These are phyloP conservation scores for Oxyura jamaicensis DNA, from an alignment of 2,113 vertebrate genomes.

Conservation along the genomic window DNA sequence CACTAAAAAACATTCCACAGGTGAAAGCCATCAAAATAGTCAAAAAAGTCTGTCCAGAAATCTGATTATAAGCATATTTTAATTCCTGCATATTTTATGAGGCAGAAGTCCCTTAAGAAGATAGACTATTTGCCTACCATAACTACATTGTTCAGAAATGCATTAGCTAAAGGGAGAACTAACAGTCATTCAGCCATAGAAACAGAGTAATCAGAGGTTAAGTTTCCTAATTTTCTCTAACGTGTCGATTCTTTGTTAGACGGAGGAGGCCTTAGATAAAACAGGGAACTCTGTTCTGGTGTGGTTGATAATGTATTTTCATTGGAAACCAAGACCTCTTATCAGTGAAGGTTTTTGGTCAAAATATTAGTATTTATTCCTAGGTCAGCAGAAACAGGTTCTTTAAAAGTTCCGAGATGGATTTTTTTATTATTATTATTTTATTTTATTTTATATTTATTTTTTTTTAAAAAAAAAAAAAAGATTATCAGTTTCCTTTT, in stretches of 20 bases:
- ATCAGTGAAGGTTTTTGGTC: neutral
- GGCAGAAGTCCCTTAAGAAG: neutral
- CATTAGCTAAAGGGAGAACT: rapidly evolving
- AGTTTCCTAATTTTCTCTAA: neutral
- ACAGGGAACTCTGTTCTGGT: neutral
- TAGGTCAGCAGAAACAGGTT: neutral
- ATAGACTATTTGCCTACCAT: neutral
- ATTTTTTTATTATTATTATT: no score
- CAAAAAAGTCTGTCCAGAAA: neutral
- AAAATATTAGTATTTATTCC: neutral
- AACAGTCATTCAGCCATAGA: neutral
- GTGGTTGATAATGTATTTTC: neutral
- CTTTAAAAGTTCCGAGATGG: neutral
- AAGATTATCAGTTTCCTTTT: neutral
- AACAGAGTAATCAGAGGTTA: neutral
- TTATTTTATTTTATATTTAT: no score
- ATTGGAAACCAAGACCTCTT: neutral
- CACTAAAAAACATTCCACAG: neutral
- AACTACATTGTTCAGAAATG: neutral
- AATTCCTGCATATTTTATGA: neutral
- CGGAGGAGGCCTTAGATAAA: neutral
- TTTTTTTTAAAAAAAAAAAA: no score
- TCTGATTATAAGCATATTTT: neutral
- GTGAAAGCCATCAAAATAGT: neutral
- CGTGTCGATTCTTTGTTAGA: neutral